These are phyloP conservation scores for Drosophila neoperkinsi DNA, from an alignment of 2,888 invertebrate genomes.

Conservation along the genomic window DNA sequence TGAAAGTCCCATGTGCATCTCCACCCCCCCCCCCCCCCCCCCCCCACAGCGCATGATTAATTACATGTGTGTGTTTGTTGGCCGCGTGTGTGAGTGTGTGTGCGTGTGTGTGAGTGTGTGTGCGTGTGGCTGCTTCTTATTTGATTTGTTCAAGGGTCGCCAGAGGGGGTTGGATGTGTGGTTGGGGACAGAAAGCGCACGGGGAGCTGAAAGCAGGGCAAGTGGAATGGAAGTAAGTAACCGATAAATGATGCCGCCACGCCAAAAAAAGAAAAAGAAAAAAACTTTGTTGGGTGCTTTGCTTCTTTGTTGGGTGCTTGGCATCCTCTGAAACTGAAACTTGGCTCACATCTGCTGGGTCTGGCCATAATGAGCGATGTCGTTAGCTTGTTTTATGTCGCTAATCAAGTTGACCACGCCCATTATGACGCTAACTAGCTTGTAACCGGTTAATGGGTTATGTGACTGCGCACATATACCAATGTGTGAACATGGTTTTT, in stretches of 20 bases:
- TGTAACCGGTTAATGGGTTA: slow-evolving; percentile 7
- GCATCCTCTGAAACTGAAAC: slow-evolving; percentile 4
- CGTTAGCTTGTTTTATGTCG: slow-evolving; percentile 75
- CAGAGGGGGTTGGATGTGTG: neutral
- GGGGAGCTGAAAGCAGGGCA: neutral
- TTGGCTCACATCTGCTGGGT: slow-evolving; percentile 29
- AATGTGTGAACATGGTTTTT: neutral
- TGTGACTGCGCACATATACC: no score
- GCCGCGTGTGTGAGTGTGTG: neutral
- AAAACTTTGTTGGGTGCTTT: slow-evolving; percentile 5
- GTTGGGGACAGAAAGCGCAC: neutral
- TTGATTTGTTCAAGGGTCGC: neutral
- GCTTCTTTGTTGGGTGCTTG: neutral
- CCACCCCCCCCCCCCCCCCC: slow-evolving; percentile 12
- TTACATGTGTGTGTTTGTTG: slow-evolving; percentile 39
- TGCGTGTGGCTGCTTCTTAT: neutral
- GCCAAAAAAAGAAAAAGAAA: slow-evolving; percentile 7
- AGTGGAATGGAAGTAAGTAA: slow-evolving; percentile 24
- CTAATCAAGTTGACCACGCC: slow-evolving; percentile 68
- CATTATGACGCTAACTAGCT: slow-evolving; percentile 11
- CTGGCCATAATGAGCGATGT: slow-evolving; percentile 62
- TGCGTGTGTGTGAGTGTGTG: slow-evolving; percentile 1
- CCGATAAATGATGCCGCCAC: slow-evolving; percentile 50
- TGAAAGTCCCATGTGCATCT: slow-evolving; percentile 52
- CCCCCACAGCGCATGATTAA: slow-evolving; percentile 62